Evolutionary conservation across 1,140 invertebrate genomes (phyloP), one percentile per base, ranked within the genome.

Genomic region (Frieseomelitta varia): DNA sequence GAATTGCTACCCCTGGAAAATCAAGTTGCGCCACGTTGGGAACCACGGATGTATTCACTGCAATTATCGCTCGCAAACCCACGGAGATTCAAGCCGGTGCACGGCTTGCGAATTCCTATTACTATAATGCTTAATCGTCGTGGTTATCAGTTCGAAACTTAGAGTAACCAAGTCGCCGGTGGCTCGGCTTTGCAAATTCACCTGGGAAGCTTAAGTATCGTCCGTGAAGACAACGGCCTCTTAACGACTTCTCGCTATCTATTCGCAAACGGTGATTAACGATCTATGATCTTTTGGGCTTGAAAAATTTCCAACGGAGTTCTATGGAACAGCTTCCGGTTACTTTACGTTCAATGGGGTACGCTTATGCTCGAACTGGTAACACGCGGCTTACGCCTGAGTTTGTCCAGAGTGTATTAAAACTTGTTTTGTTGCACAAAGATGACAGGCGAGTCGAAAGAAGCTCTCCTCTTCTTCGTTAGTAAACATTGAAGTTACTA

Each of bases 71-170:
- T 67, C 15, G 61, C 61, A 14, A 69, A 69, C 34, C 19, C 53
- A 19, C 53, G 73, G 39, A 51, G 73, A 68, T 77, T 77, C 73
- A 68, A 34, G 53, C 19, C 53, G 71, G 21, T 39, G 61, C 63
- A 65, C 51, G n/a, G 68, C 63, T 77, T 68, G 73, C 34, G 81
- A 82, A 77, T 82, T 77, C 81, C 81, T 82, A 77, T 82, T 69
- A 81, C 72, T 55, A 65, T 76, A 51, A 47, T 73, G 21, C 53
- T 82, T 82, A 77, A 82, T 82, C 73, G 81, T 77, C 39, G 73
- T 34, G 73, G 81, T 82, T 82, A 82, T 82, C 81, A 82, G 73
- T 68, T 82, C 58, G 81, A 68, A 82, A 82, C 63, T 82, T 82
- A 19, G 51, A 79, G 47, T 12, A 84, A 69, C 76, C 55, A 34